Conservation (phyloP, 2,113 vertebrate species). For the Lycocorax pyrrhopterus region DNA sequence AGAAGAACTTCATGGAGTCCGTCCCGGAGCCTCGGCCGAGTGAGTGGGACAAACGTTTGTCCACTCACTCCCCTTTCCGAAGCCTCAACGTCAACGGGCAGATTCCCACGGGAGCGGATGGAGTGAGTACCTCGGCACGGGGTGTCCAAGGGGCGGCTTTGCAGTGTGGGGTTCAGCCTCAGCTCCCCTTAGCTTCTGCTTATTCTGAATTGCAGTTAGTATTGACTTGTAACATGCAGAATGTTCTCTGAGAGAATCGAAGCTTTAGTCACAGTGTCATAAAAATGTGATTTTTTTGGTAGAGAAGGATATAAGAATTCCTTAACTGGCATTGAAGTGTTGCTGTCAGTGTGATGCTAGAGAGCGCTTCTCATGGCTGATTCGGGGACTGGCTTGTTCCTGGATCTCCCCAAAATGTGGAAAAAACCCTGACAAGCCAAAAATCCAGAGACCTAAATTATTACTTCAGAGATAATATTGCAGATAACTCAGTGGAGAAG, state of each 20-base stretch:
- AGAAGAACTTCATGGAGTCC: constrained; percentile 98
- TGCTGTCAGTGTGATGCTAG: not conserved
- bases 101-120: constrained; percentile 81
- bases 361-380: not conserved
- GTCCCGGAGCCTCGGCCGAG: constrained; percentile 89
- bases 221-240: fast-evolving
- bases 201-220: fast-evolving
- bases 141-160: not conserved
- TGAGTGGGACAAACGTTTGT: constrained; percentile 97
- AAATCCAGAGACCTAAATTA: not conserved
- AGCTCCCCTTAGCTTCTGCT: not conserved
- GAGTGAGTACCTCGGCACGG: constrained; percentile 75
- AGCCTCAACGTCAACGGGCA: constrained; percentile 89
- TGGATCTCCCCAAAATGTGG: not conserved
- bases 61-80: constrained; percentile 91
- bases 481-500: not conserved
- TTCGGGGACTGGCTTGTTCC: not conserved
- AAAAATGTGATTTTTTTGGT: not conserved
- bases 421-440: not conserved
- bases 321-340: not conserved
- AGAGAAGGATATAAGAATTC: not conserved
- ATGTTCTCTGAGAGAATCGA: fast-evolving
- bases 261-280: fast-evolving
- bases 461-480: not conserved
- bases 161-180: not conserved